These are phyloP conservation scores for Andrena bucephala DNA, from an alignment of 2,888 invertebrate genomes.

Conservation along the genomic window DNA sequence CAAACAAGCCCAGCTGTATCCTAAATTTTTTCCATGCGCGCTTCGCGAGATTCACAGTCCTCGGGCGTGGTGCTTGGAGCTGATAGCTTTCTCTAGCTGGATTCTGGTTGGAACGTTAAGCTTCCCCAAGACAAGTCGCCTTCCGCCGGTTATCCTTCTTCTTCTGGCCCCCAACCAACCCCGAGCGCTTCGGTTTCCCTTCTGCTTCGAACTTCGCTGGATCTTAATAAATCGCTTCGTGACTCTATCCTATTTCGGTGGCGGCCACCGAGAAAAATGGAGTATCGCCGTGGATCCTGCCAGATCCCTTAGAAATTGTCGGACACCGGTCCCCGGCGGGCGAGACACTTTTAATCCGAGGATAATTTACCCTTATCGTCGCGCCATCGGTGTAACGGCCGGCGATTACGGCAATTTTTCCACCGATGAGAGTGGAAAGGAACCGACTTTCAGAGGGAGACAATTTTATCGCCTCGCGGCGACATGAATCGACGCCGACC, in stretches of 20 bases:
- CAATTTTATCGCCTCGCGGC: conserved; percentile 14
- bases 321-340: conserved; percentile 18
- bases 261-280: conserved; percentile 57
- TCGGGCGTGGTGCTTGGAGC: conserved; percentile 51
- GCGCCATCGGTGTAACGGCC: conserved; percentile 41
- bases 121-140: conserved; percentile 50
- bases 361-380: conserved; percentile 56
- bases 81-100: conserved; percentile 44
- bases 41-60: conserved; percentile 47
- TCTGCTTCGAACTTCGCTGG: conserved; percentile 58
- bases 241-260: conserved; percentile 49
- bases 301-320: conserved; percentile 56
- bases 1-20: conserved; percentile 32
- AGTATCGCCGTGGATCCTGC: conserved; percentile 51
- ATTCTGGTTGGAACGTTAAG: conserved; percentile 48
- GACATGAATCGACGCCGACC: conserved; percentile 3
- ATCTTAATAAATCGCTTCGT: conserved; percentile 68
- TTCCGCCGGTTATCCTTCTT: conserved; percentile 60
- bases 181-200: conserved; percentile 43
- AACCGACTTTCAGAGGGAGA: background rate
- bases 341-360: conserved; percentile 58
- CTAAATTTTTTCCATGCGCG: conserved; percentile 43
- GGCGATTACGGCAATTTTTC: conserved; percentile 49
- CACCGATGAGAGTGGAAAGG: conserved; percentile 1
- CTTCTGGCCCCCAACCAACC: conserved; percentile 18